phyloP scores from a whole-genome alignment of 1,140 invertebrate genomes.

The Nasonia vitripennis region DNA sequence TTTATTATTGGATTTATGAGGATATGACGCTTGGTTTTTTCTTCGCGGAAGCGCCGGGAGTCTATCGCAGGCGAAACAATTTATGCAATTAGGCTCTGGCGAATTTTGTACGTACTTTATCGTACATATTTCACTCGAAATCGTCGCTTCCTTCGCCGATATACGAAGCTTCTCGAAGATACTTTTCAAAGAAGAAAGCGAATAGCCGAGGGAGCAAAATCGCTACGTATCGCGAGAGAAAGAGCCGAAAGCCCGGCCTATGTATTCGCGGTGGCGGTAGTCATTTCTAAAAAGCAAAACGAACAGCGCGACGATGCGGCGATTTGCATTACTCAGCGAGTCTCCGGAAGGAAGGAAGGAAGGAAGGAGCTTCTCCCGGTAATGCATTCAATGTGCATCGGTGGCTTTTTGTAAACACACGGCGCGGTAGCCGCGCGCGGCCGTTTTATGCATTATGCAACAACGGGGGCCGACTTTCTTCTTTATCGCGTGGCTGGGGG shows the following conservation, averaged over 20 bases:
- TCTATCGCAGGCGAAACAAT: not conserved
- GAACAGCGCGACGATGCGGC: not conserved
- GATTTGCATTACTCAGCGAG: constrained; percentile 24
- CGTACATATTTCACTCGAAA: no score
- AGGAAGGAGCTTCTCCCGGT: not conserved
- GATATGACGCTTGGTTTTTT: not conserved
- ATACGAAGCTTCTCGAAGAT: no score
- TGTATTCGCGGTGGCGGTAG: no score
- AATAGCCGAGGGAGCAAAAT: no score
- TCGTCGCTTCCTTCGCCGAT: no score
- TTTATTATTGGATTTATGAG: not conserved
- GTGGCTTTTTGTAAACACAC: constrained; percentile 18
- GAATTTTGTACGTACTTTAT: no score
- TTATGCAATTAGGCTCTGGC: not conserved
- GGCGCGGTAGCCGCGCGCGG: not conserved
- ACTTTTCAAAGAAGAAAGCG: no score
- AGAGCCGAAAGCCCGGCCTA: no score
- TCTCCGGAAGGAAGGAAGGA: not conserved
- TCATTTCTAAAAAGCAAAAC: not conserved
- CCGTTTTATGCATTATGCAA: constrained; percentile 25
- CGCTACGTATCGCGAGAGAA: no score
- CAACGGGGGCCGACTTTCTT: not conserved
- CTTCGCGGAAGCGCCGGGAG: not conserved
- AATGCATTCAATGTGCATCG: constrained; percentile 35
- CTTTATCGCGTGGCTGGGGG: constrained; percentile 1